These are phyloP conservation scores for Homarus americanus DNA, from an alignment of 1,140 invertebrate genomes.

Conservation along the genomic window DNA sequence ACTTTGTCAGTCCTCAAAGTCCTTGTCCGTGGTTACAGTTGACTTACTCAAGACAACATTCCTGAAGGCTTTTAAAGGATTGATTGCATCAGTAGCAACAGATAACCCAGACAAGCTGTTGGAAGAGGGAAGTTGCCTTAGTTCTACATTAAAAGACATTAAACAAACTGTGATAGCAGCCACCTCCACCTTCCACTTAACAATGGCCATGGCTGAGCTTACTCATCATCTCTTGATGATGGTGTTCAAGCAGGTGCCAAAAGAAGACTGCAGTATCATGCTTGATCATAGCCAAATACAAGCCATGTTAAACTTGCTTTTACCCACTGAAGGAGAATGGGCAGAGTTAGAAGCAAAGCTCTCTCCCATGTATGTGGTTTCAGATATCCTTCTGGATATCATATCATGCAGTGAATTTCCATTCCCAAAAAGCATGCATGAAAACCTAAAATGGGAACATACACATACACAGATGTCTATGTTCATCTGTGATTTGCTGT, in stretches of 20 bases:
- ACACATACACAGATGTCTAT: slow-evolving; percentile 28
- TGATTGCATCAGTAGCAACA: slow-evolving; percentile 8
- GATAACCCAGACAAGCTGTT: slow-evolving; percentile 33
- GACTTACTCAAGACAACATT: slow-evolving; percentile 34
- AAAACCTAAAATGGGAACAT: slow-evolving; percentile 19
- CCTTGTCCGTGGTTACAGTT: slow-evolving; percentile 19
- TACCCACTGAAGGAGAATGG: slow-evolving; percentile 58
- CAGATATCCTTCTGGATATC: slow-evolving; percentile 35
- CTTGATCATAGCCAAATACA: slow-evolving; percentile 54
- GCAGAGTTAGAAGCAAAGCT: slow-evolving; percentile 17
- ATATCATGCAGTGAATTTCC: slow-evolving; percentile 50
- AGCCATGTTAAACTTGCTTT: slow-evolving; percentile 35
- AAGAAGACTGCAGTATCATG: slow-evolving; percentile 39
- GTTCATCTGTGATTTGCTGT: slow-evolving; percentile 41
- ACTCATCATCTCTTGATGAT: slow-evolving; percentile 9
- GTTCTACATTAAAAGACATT: slow-evolving; percentile 41
- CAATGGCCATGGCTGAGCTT: slow-evolving; percentile 33
- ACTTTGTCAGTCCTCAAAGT: slow-evolving; percentile 43
- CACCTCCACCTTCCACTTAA: neutral
- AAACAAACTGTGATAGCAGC: slow-evolving; percentile 34
- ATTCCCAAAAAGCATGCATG: slow-evolving; percentile 35
- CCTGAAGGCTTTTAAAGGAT: slow-evolving; percentile 41
- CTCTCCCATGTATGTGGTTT: slow-evolving; percentile 41
- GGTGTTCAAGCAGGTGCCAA: slow-evolving; percentile 7
- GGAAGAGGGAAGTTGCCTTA: slow-evolving; percentile 44